Evolutionary conservation across 2,888 invertebrate genomes (phyloP), one percentile per base, ranked within the genome.

Genomic region (Mayetiola destructor): DNA sequence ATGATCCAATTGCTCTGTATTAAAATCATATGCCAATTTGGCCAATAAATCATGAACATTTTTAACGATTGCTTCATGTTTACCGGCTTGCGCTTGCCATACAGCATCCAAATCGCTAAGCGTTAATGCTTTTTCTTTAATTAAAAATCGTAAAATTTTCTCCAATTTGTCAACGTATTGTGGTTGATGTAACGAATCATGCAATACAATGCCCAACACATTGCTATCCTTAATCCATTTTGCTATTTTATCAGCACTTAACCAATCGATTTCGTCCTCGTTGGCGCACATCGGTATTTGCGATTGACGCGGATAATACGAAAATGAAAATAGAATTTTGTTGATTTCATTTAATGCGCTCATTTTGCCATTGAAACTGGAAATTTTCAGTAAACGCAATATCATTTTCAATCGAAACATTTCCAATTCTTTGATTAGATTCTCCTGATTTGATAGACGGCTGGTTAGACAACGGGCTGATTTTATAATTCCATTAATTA

Each of bases 291-390:
- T 83, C 2, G 68, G 67, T 59, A 82, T 74, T 59, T 80, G 79
- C 67, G 81, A 82, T 53, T 29, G 30, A 56, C 82, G 75, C 6
- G 90, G 86, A 73, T 90, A 92, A 70, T 90, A 92, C 58, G 88
- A 84, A 59, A 94, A 91, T 65, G 88, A 86, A 59, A 88, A 86
- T 62, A 92, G 88, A 55, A 96, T 88, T 77, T 96, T 95, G 74
- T 96, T 96, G 59, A 97, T 92, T 78, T 97, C 96, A 72, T 96
- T 95, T 61, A 97, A 76, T 21, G 96, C 96, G 67, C 95, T 95
- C 96, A 97, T 97, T 78, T 96, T 96, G 36, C 96, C 95, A 75
- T 95, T 96, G 70, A 96, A 97, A 57, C 95, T 95, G 23, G 95
- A 94, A 71, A 95, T 93, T 79, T 94, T 92, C 62, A 96, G 75